Evolutionary conservation across 2,888 invertebrate genomes (phyloP), one percentile per base, ranked within the genome.

Genomic region (Harpalus rufipes): DNA sequence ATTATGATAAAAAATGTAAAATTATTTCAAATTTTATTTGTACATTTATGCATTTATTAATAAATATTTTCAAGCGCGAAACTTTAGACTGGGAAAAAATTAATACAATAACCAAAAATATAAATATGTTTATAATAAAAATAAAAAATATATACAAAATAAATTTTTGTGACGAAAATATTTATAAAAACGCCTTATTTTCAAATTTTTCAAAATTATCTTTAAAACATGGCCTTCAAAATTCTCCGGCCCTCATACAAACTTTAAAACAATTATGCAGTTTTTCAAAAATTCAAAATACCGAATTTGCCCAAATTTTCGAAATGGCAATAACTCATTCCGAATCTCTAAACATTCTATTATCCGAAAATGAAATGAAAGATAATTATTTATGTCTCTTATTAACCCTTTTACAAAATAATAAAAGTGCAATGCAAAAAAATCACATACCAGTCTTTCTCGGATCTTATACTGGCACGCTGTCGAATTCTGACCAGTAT

Each of bases 291-390:
- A 89, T 94, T 0, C 89, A 91, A 4, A 91, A 92, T 61, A 91
- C 93, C 16, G 91, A 92, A 18, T 90, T 92, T 0, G 91, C 90
- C 74, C 92, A 93, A 18, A 90, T 96, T 7, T 95, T 96, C 87
- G 95, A 96, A 86, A 95, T 96, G 95, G 93, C 94, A 8, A 93
- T 94, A 4, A 94, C 95, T 0, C 96, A 97, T 91, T 96, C 96
- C 0, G 95, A 95, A 88, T 96, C 96, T 89, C 90, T 95, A 74
- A 94, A 95, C 86, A 93, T 95, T 6, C 93, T 96, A 90, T 89
- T 96, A 16, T 90, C 91, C 85, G 91, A 91, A 82, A 90, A 91
- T 0, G 90, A 91, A 7, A 92, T 93, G 85, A 93, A 94, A 92
- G 93, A 93, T 7, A 92, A 94, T 88, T 90, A 96, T 56, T 89